These are phyloP conservation scores for Hestina assimilis DNA, from an alignment of 1,140 invertebrate genomes.

Conservation along the genomic window DNA sequence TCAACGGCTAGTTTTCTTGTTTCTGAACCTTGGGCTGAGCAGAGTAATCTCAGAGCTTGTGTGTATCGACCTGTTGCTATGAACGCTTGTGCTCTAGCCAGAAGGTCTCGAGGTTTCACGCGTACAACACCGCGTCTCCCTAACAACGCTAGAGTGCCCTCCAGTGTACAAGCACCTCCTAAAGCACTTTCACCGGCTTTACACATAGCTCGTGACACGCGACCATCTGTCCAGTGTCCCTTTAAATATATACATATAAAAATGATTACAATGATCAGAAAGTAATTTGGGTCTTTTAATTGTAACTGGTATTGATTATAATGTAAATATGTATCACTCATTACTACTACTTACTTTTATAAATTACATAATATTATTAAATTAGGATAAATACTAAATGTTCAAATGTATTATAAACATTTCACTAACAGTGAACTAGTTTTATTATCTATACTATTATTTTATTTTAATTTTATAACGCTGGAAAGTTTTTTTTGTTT, in stretches of 20 bases:
- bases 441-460: too few species aligned
- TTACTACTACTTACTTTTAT: too few species aligned
- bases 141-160: slow-evolving; percentile 90
- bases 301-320: too few species aligned
- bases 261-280: too few species aligned
- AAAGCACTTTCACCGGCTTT: slow-evolving; percentile 71
- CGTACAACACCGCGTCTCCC: slow-evolving; percentile 92
- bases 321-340: too few species aligned
- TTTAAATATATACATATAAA: slow-evolving; percentile 56
- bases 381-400: too few species aligned
- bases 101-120: slow-evolving; percentile 85
- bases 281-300: too few species aligned
- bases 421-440: too few species aligned
- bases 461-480: too few species aligned
- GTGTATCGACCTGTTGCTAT: slow-evolving; percentile 80
- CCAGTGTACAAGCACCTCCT: slow-evolving; percentile 91
- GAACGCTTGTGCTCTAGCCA: slow-evolving; percentile 50
- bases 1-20: slow-evolving; percentile 41
- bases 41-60: slow-evolving; percentile 76
- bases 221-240: slow-evolving; percentile 86
- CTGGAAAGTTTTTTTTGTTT: too few species aligned
- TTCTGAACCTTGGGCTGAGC: slow-evolving; percentile 41
- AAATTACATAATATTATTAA: too few species aligned
- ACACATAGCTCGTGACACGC: slow-evolving; percentile 81
- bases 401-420: too few species aligned